phyloP scores from a whole-genome alignment of 2,888 invertebrate genomes.

The Acanthacorydalis orientalis region DNA sequence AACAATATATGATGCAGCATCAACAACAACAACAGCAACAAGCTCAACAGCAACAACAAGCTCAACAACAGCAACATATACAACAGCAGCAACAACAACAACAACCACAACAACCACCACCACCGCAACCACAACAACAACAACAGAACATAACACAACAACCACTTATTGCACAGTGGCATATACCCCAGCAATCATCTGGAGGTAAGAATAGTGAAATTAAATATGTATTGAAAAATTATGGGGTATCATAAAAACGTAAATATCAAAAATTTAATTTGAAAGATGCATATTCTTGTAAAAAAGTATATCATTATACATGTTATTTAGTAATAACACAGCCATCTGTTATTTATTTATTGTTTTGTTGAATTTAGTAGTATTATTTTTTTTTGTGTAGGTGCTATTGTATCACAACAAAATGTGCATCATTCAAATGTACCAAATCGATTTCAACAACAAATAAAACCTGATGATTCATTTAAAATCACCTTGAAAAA shows the following conservation, averaged over 20 bases:
- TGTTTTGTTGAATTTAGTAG: constrained; percentile 1
- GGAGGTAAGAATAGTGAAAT: constrained; percentile 6
- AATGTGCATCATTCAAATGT: too few species aligned
- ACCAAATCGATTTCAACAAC: not conserved
- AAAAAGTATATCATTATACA: too few species aligned
- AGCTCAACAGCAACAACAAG: constrained; percentile 7
- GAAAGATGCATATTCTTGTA: too few species aligned
- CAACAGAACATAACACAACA: constrained; percentile 11
- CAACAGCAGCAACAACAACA: constrained; percentile 11
- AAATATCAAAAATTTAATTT: too few species aligned
- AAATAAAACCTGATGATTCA: constrained; percentile 26
- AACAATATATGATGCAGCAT: constrained; percentile 7
- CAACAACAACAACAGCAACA: constrained; percentile 10
- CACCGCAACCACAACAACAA: constrained; percentile 13
- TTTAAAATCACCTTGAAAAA: constrained; percentile 50
- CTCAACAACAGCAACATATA: constrained; percentile 1
- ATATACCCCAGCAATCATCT: constrained; percentile 46
- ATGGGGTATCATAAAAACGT: too few species aligned
- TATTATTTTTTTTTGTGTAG: constrained; percentile 4
- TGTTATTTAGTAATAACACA: too few species aligned
- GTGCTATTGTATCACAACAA: not conserved
- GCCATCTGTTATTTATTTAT: too few species aligned
- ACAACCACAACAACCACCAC: constrained; percentile 13
- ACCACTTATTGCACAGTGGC: constrained; percentile 43
- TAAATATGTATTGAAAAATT: too few species aligned